These are phyloP conservation scores for Oeneis ivallda DNA, from an alignment of 2,888 invertebrate species.

Conservation along the genomic window DNA sequence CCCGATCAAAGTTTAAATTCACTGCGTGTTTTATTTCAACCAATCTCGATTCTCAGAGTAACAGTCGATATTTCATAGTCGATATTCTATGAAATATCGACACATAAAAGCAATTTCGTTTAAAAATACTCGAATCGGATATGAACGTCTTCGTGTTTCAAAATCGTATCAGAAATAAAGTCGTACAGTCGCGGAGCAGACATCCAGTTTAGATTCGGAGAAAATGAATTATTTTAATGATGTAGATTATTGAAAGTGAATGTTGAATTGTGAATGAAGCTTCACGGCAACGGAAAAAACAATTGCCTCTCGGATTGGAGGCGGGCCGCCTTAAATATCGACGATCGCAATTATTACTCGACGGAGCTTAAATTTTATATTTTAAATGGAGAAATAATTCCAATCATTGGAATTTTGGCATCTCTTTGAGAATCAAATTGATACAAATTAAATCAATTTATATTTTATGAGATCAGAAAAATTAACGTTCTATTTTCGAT, in stretches of 20 bases:
- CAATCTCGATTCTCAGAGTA: too few relatives aligned
- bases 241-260: constrained; percentile 14
- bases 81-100: too few relatives aligned
- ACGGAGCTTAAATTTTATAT: constrained; percentile 3
- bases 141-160: background rate
- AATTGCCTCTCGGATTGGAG: background rate
- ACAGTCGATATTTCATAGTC: too few relatives aligned
- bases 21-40: too few relatives aligned
- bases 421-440: too few relatives aligned
- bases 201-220: background rate
- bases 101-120: too few relatives aligned
- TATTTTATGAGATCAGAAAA: too few relatives aligned
- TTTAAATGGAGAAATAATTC: background rate
- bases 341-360: background rate
- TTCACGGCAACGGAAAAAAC: constrained; percentile 6
- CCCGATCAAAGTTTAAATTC: too few relatives aligned
- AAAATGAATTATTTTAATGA: constrained; percentile 7
- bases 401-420: background rate
- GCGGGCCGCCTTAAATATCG: background rate
- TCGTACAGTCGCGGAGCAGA: background rate
- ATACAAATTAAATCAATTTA: too few relatives aligned
- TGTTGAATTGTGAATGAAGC: constrained; percentile 18
- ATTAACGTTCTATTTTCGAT: too few relatives aligned
- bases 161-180: background rate
- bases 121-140: background rate